A percentile compares a stretch with the other conserved stretches of the same genome.
Evolutionary conservation across 1,140 invertebrate genomes (phyloP).

Genomic region (Drosophila baimaii): DNA sequence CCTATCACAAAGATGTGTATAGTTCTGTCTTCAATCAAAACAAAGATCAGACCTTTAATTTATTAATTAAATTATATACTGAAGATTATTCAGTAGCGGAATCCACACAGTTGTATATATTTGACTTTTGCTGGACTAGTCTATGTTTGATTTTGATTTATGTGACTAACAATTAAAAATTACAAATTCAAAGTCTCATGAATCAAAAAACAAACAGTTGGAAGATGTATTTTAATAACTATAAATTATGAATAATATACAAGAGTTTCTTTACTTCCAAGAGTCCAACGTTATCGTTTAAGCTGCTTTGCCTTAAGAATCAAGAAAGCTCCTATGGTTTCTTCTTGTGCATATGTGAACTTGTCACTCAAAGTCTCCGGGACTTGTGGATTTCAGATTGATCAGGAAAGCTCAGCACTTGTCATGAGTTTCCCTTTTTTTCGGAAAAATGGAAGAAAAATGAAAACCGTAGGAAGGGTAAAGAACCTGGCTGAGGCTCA

Average conservation of each 20-base stretch:
- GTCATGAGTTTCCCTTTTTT: neutral
- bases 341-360: neutral
- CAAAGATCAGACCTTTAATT: too few relatives aligned
- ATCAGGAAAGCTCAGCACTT: neutral
- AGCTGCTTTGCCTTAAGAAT: neutral
- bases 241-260: too few relatives aligned
- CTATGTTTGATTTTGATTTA: too few relatives aligned
- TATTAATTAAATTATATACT: too few relatives aligned
- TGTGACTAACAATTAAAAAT: too few relatives aligned
- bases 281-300: neutral
- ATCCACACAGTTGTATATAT: too few relatives aligned
- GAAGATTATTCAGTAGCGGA: too few relatives aligned
- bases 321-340: neutral
- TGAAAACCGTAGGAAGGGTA: slow-evolving; percentile 4
- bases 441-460: neutral
- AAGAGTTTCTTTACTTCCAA: neutral
- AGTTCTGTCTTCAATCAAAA: too few relatives aligned
- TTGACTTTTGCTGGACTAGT: too few relatives aligned
- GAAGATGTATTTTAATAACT: neutral
- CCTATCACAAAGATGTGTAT: too few relatives aligned
- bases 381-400: neutral
- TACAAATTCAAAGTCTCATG: too few relatives aligned
- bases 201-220: too few relatives aligned
- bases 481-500: slow-evolving; percentile 58
- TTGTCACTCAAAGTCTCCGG: neutral